Base-by-base conservation (phyloP, 2,113 vertebrate species). In the Poeciliopsis retropinna region DNA sequence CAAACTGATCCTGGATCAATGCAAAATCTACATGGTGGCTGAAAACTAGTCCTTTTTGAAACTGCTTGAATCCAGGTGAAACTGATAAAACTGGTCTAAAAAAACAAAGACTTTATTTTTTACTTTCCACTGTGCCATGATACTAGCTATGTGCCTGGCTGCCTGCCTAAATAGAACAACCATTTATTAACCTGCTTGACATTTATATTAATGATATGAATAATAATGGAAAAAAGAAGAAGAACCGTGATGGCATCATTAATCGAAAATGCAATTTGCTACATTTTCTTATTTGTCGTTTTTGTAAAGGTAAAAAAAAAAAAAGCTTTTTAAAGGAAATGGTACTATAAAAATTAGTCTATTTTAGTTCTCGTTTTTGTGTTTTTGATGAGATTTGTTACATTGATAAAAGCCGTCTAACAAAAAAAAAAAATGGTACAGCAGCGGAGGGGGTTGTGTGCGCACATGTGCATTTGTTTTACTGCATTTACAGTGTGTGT, bases 171-270 rank as follows among this genome's bases (percentile, higher is more conserved):
- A 87, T 88, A 87, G 88, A 92, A 91, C 88, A 87, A 91, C 83
- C 75, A 87, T 91, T 85, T 90, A 92, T 92, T 92, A 91, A 92
- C 90, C 90, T 87, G 89, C 89, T 93, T 92, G 92, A 92, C 89
- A 89, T 92, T 92, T 92, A 92, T 92, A 91, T 82, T 89, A 88
- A 87, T 90, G 87, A 90, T 89, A 85, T 90, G 83, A 85, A 86
- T 68, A 41, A 51, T 94, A 94, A 95, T 95, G 93, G 95, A 96
- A 71, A 85, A 94, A 94, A 95, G 95, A 94, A 95, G 95, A 64
- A 96, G 95, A 67, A 86, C 80, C 79, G 96, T 95, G 64, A 85
- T 80, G 83, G 81, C 87, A 81, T 89, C 87, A 80, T 90, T 89
- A 75, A 85, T 83, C 85, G 90, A 86, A 91, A 86, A 92, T 93